phyloP scores from a whole-genome alignment of 2,113 vertebrate genomes.

The Xiphophorus couchianus region DNA sequence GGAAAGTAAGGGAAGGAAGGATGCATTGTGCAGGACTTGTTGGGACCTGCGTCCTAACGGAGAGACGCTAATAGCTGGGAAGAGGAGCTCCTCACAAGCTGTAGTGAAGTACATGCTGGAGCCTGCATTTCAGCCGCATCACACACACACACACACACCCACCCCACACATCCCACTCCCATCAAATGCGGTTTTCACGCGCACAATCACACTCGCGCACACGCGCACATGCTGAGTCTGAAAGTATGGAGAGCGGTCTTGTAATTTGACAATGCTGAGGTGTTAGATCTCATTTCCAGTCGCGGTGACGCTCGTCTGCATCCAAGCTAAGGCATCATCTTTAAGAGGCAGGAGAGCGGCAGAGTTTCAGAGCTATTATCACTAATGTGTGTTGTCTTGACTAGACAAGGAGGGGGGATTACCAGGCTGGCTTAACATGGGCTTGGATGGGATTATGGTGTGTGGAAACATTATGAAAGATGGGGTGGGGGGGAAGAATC shows the following conservation, averaged over 20 bases:
- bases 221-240: slow-evolving; percentile 33
- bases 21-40: slow-evolving; percentile 73
- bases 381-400: slow-evolving; percentile 59
- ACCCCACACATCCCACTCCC: slow-evolving; percentile 20
- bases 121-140: slow-evolving; percentile 63
- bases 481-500: slow-evolving; percentile 4
- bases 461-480: slow-evolving; percentile 49
- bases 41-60: slow-evolving; percentile 70
- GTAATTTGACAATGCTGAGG: slow-evolving; percentile 71
- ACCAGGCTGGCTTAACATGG: slow-evolving; percentile 42
- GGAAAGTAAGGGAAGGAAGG: slow-evolving; percentile 62
- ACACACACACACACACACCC: slow-evolving; percentile 25
- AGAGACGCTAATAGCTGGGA: slow-evolving; percentile 80
- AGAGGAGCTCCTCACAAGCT: slow-evolving; percentile 74
- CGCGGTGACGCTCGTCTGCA: slow-evolving; percentile 49
- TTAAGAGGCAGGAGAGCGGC: slow-evolving; percentile 18
- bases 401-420: slow-evolving; percentile 42
- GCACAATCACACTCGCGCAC: slow-evolving; percentile 25
- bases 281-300: slow-evolving; percentile 79
- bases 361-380: slow-evolving; percentile 57
- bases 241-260: slow-evolving; percentile 53
- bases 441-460: slow-evolving; percentile 42
- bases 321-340: slow-evolving; percentile 53
- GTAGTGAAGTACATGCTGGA: slow-evolving; percentile 64
- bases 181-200: slow-evolving; percentile 24